Conservation (phyloP, 2,888 invertebrate genomes). For the Priocnemis perturbator region DNA sequence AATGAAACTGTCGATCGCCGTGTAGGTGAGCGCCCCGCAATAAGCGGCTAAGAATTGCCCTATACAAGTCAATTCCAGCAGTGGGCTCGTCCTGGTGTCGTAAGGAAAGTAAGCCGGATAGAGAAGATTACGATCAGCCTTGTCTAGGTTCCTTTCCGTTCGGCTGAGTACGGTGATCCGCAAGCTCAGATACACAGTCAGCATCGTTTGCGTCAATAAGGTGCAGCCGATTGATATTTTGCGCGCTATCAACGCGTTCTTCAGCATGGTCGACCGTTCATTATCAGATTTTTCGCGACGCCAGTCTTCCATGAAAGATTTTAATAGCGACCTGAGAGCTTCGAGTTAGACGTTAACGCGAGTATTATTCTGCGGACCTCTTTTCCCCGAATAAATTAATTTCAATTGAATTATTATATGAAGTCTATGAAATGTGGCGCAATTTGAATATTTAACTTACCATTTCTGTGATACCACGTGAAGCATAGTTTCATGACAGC, state of each 20-base stretch:
- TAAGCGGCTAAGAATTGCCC: slow-evolving; percentile 35
- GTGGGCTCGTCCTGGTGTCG: slow-evolving; percentile 18
- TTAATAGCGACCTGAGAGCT: slow-evolving; percentile 35
- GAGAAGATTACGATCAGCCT: slow-evolving; percentile 3
- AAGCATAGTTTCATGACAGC: slow-evolving; percentile 27
- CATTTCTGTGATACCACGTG: slow-evolving; percentile 30
- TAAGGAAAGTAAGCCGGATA: slow-evolving; percentile 44
- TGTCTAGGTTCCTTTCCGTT: neutral
- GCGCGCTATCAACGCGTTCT: slow-evolving; percentile 17
- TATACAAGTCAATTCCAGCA: slow-evolving; percentile 23
- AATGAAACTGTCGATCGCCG: slow-evolving; percentile 45
- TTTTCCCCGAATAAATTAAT: neutral
- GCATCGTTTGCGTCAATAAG: slow-evolving; percentile 44
- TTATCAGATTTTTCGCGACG: neutral
- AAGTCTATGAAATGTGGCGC: no score
- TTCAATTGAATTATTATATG: no score
- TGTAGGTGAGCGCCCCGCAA: slow-evolving; percentile 34
- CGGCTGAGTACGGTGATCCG: slow-evolving; percentile 9
- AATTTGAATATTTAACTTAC: slow-evolving; percentile 14
- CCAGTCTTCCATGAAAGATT: slow-evolving; percentile 41
- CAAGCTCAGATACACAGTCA: slow-evolving; percentile 20
- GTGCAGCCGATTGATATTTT: slow-evolving; percentile 33
- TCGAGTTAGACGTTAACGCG: neutral
- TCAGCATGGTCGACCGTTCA: slow-evolving; percentile 27
- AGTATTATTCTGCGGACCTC: neutral